These are phyloP conservation scores for Nothoprocta perdicaria DNA, from an alignment of 2,113 vertebrate genomes.

Conservation along the genomic window DNA sequence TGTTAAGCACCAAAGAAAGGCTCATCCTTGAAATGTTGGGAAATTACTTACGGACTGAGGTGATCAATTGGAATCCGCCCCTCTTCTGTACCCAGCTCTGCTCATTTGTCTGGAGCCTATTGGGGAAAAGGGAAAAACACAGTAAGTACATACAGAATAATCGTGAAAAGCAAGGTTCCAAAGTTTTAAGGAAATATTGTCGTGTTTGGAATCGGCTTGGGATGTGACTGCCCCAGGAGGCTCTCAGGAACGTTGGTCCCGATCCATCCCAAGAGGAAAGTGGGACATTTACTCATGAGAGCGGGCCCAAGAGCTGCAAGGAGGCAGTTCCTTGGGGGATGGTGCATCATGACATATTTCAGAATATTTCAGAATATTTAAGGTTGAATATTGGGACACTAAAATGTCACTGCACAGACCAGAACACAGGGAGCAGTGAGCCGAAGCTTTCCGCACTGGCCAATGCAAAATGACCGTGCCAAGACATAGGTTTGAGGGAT, in stretches of 20 bases:
- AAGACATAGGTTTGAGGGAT: neutral
- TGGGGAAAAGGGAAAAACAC: neutral
- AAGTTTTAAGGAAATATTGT: neutral
- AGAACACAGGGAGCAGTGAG: neutral
- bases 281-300: neutral
- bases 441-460: neutral
- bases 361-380: too few species aligned
- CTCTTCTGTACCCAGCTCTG: neutral
- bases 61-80: neutral
- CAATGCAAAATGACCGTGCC: neutral
- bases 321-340: neutral
- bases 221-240: neutral
- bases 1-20: neutral
- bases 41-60: conserved; percentile 27
- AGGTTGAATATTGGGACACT: too few species aligned
- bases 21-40: neutral
- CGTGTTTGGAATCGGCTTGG: neutral
- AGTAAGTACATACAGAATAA: neutral
- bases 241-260: neutral
- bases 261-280: neutral
- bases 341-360: neutral
- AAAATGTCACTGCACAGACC: neutral
- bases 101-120: conserved; percentile 33
- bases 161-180: neutral
- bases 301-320: neutral